A percentile compares a stretch with the other conserved stretches of the same genome.
phyloP scores from a whole-genome alignment of 2,113 vertebrate genomes.

The Anas platyrhynchos region DNA sequence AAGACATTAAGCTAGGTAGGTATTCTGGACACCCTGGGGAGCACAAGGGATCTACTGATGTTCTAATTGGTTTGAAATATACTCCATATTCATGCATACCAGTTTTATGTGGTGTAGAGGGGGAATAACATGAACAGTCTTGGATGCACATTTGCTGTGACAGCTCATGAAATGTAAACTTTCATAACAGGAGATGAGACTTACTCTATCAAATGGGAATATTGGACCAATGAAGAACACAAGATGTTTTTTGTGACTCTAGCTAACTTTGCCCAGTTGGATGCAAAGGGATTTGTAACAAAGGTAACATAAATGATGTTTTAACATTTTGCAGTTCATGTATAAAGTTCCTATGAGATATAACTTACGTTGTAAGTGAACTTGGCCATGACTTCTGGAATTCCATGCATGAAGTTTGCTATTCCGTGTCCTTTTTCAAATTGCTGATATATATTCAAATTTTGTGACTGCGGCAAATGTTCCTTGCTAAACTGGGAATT shows the following conservation, averaged over 20 bases:
- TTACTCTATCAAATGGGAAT: constrained; percentile 74
- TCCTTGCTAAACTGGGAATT: neutral
- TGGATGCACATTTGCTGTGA: neutral
- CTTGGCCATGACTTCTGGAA: neutral
- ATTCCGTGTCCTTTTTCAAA: neutral
- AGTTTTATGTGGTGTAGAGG: neutral
- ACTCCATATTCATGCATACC: neutral
- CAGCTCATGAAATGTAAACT: neutral
- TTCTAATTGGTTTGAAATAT: neutral
- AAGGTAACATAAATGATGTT: constrained; percentile 68
- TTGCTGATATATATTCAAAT: neutral
- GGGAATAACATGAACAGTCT: neutral
- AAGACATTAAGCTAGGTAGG: constrained; percentile 74
- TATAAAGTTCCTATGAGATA: neutral
- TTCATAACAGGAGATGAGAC: constrained; percentile 72
- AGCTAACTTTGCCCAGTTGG: constrained; percentile 27
- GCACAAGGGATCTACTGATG: neutral
- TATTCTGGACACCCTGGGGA: neutral
- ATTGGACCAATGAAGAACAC: constrained; percentile 68
- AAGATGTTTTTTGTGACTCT: constrained; percentile 73
- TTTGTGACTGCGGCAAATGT: neutral
- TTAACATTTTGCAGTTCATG: no score
- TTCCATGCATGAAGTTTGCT: neutral
- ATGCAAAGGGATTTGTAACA: constrained; percentile 64
- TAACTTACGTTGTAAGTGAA: neutral